Base-by-base conservation (phyloP, 2,888 invertebrate species). In the Cryptus armator region DNA sequence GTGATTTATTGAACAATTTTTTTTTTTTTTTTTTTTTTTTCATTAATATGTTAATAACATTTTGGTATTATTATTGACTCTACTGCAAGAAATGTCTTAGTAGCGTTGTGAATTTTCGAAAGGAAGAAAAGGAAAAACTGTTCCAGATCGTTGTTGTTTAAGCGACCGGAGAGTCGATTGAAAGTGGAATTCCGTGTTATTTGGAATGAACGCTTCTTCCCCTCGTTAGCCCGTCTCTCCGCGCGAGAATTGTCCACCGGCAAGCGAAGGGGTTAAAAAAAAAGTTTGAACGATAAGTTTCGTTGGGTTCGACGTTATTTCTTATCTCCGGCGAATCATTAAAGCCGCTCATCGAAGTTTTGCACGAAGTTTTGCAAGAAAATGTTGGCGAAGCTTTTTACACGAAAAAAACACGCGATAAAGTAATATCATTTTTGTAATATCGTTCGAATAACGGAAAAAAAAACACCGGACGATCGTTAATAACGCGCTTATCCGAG, bases 241-340 rank as follows among this genome's bases (percentile, higher is more conserved):
- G 9, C 24, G 24, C 24, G 5, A 19, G 9, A 53, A 19, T 53
- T 53, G 16, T 53, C 16, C 19, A 53, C 59, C 32, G 19, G 24
- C n/a, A 14, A 53, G 56, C 48, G 56, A 46, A 62, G 72, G 62
- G 43, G 29, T 74, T 51, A 19, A 80, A 66, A 29, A 37, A 66
- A 64, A 46, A 67, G 29, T 29, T 74, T 75, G 3, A 16, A 82
- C 56, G 24, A 19, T 53, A 24, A 76, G n/a, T 79, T 37, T 29
- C 48, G 5, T 85, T 83, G 86, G 84, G 86, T 89, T 87, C 86
- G 82, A 86, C 81, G 70, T 88, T 87, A 83, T 89, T 90, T 87
- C 81, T 87, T 86, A 82, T 86, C 84, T 79, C 86, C 78, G 75
- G 78, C 86, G 87, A 76, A 85, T 79, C 78, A 88, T 72, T 76